Percentiles rank a stretch among this genome's conserved stretches.
Conservation (phyloP, 1,140 invertebrate species). For the Aphaenogaster rudis region DNA sequence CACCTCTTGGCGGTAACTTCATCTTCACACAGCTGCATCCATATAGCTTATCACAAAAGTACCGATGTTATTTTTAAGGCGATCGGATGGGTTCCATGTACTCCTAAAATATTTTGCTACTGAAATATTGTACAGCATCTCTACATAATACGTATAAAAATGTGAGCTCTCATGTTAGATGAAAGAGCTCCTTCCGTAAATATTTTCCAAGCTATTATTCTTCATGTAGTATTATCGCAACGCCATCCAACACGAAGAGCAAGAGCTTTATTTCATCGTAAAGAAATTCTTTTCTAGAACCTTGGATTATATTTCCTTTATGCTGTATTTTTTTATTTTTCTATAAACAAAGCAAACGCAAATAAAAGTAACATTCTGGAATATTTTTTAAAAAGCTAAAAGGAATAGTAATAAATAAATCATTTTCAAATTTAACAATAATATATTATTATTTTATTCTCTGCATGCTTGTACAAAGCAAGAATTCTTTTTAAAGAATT, state of each 20-base stretch:
- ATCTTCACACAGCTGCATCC: slow-evolving; percentile 46
- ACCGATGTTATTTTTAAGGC: slow-evolving; percentile 68
- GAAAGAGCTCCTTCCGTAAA: slow-evolving; percentile 11
- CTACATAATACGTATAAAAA: slow-evolving; percentile 4
- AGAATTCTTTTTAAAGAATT: background rate
- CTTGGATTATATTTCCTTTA: background rate
- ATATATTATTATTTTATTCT: background rate
- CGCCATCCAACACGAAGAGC: background rate
- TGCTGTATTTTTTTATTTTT: background rate
- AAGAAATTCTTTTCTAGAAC: background rate
- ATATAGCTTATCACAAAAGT: slow-evolving; percentile 66
- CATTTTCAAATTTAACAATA: background rate
- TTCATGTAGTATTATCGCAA: background rate
- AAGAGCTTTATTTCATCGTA: background rate
- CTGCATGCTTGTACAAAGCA: background rate
- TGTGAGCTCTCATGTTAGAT: background rate
- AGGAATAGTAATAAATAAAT: background rate
- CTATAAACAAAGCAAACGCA: background rate
- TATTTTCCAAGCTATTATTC: slow-evolving; percentile 43
- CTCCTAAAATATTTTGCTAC: slow-evolving; percentile 59
- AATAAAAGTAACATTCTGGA: background rate
- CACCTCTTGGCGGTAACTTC: slow-evolving; percentile 61
- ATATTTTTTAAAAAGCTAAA: background rate
- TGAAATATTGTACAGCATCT: background rate
- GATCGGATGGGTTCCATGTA: slow-evolving; percentile 66